phyloP scores from a whole-genome alignment of 2,888 invertebrate species.

The Perithous albicinctus region DNA sequence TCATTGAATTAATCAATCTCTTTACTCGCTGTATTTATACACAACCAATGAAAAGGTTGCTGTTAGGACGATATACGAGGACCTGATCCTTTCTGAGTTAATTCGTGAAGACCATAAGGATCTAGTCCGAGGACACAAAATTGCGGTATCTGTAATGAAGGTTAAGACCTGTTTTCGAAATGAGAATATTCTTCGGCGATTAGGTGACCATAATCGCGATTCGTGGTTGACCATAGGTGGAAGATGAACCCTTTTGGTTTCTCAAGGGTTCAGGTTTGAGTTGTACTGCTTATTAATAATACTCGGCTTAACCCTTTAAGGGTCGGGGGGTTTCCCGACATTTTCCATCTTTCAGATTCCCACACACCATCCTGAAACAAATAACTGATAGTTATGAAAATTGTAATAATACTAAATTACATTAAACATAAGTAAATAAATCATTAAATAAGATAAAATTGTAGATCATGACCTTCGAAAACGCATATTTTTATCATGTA shows the following conservation, averaged over 20 bases:
- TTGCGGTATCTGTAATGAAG: constrained; percentile 57
- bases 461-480: no score
- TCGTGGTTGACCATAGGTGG: constrained; percentile 29
- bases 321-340: neutral
- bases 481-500: no score
- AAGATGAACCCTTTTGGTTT: constrained; percentile 46
- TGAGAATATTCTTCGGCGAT: constrained; percentile 47
- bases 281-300: constrained; percentile 30
- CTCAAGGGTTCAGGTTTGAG: constrained; percentile 31
- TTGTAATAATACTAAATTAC: neutral
- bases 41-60: neutral
- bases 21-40: neutral
- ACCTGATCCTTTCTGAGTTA: constrained; percentile 16
- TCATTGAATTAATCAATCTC: no score
- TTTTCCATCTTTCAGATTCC: neutral
- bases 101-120: constrained; percentile 31
- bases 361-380: neutral
- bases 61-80: neutral
- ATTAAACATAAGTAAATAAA: no score
- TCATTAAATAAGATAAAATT: no score
- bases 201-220: constrained; percentile 37
- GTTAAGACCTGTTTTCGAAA: constrained; percentile 32
- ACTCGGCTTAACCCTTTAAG: constrained; percentile 22
- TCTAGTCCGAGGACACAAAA: constrained; percentile 24
- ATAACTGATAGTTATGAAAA: neutral